A percentile compares a stretch with the other conserved stretches of the same genome.
phyloP scores from a whole-genome alignment of 2,888 invertebrate species.

The Phengaris arion region DNA sequence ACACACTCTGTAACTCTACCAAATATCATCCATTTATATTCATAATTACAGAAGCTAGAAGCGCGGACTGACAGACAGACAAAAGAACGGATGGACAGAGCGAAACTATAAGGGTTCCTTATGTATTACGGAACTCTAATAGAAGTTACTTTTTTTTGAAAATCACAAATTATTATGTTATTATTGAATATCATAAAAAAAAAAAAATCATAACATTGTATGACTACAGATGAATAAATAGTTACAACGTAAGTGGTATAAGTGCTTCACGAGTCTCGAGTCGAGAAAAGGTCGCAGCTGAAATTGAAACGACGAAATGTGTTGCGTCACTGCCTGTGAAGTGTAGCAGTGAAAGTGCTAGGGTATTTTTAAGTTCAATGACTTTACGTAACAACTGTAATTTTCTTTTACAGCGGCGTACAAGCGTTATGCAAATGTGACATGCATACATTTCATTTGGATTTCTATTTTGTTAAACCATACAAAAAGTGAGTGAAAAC shows the following conservation, averaged over 20 bases:
- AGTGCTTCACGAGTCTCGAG: slow-evolving; percentile 14
- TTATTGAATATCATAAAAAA: not conserved
- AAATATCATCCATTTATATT: too few species aligned
- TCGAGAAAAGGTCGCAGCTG: slow-evolving; percentile 34
- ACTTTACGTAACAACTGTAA: slow-evolving; percentile 36
- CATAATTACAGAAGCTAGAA: too few species aligned
- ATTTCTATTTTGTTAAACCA: not conserved
- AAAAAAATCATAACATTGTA: not conserved
- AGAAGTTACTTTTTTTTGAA: too few species aligned
- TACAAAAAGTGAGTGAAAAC: slow-evolving; percentile 1
- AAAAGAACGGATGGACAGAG: too few species aligned
- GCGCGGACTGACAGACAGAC: too few species aligned
- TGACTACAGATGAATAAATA: too few species aligned
- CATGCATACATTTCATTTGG: slow-evolving; percentile 25
- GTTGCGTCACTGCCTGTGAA: slow-evolving; percentile 62
- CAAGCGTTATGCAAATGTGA: slow-evolving; percentile 36
- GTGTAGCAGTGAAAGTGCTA: slow-evolving; percentile 66
- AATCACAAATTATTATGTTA: not conserved
- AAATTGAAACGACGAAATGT: slow-evolving; percentile 53
- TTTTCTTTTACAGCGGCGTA: slow-evolving; percentile 33
- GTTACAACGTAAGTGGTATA: not conserved
- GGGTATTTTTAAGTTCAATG: slow-evolving; percentile 38
- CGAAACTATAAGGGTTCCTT: too few species aligned
- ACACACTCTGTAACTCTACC: too few species aligned
- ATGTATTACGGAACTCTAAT: too few species aligned